Percentiles rank a stretch among this genome's conserved stretches.
Evolutionary conservation across 1,140 invertebrate species (phyloP).

Genomic region (Tetramorium simillimum): DNA sequence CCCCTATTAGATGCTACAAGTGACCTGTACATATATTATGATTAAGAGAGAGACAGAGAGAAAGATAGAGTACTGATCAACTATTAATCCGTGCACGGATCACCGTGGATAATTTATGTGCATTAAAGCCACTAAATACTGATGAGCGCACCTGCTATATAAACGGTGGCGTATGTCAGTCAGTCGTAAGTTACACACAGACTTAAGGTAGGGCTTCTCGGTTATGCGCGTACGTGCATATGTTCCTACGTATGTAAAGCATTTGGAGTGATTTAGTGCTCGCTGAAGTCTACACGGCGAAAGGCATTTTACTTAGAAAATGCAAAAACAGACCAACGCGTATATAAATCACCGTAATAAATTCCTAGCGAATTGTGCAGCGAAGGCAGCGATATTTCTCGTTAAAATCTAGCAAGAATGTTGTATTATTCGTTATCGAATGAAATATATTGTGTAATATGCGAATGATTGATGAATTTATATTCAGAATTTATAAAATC

Average conservation of each 20-base stretch:
- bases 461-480: neutral
- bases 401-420: slow-evolving; percentile 1
- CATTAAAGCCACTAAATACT: slow-evolving; percentile 68
- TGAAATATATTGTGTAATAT: neutral
- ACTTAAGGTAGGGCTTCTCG: slow-evolving; percentile 40
- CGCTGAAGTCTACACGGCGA: slow-evolving; percentile 28
- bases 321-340: slow-evolving; percentile 17
- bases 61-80: slow-evolving; percentile 1
- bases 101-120: slow-evolving; percentile 57
- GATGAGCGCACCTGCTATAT: slow-evolving; percentile 54
- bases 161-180: slow-evolving; percentile 54
- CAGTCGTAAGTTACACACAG: slow-evolving; percentile 55
- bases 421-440: slow-evolving; percentile 6
- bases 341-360: slow-evolving; percentile 43
- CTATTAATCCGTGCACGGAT: slow-evolving; percentile 55
- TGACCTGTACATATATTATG: neutral
- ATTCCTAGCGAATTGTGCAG: slow-evolving; percentile 10
- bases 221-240: slow-evolving; percentile 46
- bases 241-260: slow-evolving; percentile 39
- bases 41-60: neutral
- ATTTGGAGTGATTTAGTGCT: slow-evolving; percentile 38
- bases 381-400: neutral
- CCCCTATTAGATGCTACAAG: neutral
- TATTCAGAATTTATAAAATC: neutral
- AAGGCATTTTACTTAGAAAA: slow-evolving; percentile 35